Conservation (phyloP, 2,888 invertebrate species). For the Rhingia rostrata region DNA sequence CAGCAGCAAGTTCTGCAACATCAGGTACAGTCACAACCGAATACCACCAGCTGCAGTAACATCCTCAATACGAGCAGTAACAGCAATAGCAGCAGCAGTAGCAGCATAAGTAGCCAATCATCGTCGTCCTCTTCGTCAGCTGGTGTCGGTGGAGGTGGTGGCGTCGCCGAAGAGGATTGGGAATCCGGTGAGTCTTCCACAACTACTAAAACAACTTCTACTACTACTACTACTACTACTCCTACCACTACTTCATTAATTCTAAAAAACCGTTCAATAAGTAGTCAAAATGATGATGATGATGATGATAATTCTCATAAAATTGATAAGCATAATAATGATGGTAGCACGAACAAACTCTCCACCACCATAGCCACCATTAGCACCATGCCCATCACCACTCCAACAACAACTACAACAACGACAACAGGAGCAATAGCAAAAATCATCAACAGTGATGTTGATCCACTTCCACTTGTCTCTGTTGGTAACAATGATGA, state of each 20-base stretch:
- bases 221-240: constrained; percentile 76
- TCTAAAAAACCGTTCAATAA: constrained; percentile 74
- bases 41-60: constrained; percentile 72
- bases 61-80: constrained; percentile 75
- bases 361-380: constrained; percentile 53
- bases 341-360: constrained; percentile 35
- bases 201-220: constrained; percentile 75
- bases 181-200: constrained; percentile 83
- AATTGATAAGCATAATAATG: constrained; percentile 48
- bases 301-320: constrained; percentile 68
- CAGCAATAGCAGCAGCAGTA: constrained; percentile 77
- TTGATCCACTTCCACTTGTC: neutral
- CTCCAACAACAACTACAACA: constrained; percentile 12
- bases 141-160: constrained; percentile 67
- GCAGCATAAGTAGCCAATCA: constrained; percentile 79
- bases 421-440: neutral
- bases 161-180: constrained; percentile 81
- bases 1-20: constrained; percentile 75
- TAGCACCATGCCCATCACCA: constrained; percentile 61
- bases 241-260: constrained; percentile 75
- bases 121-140: constrained; percentile 78
- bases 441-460: neutral
- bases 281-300: constrained; percentile 75
- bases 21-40: constrained; percentile 67
- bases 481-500: neutral